These are phyloP conservation scores for Gouania willdenowi DNA, from an alignment of 2,797 vertebrate species.

Conservation along the genomic window DNA sequence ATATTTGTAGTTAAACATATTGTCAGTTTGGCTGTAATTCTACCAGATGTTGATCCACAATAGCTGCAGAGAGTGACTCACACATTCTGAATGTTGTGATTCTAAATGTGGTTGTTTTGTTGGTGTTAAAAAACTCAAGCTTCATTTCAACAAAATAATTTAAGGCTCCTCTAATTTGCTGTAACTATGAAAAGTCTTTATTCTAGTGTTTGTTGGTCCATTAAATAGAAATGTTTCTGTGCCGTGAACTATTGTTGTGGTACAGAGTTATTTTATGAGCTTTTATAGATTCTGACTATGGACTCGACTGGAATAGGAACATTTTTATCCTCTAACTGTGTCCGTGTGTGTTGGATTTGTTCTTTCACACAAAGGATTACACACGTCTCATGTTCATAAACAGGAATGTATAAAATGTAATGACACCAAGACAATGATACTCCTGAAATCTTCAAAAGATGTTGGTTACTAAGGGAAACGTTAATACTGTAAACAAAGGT, in stretches of 20 bases:
- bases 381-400: slow-evolving; percentile 32
- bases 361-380: slow-evolving; percentile 28
- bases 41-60: slow-evolving; percentile 1
- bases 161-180: too few relatives aligned
- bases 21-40: too few relatives aligned
- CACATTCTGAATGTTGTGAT: slow-evolving; percentile 1
- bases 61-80: slow-evolving; percentile 20
- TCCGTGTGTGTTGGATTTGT: slow-evolving; percentile 16
- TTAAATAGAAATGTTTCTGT: too few relatives aligned
- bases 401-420: not conserved
- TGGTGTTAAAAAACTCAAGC: slow-evolving; percentile 10
- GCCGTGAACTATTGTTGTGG: slow-evolving; percentile 23
- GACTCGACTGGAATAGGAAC: slow-evolving; percentile 9
- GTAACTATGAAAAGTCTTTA: too few relatives aligned
- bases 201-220: slow-evolving; percentile 15
- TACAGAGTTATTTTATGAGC: slow-evolving; percentile 37
- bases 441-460: not conserved
- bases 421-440: too few relatives aligned
- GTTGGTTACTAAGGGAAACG: too few relatives aligned
- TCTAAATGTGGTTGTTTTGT: slow-evolving; percentile 18
- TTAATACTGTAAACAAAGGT: too few relatives aligned
- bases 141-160: too few relatives aligned
- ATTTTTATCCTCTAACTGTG: slow-evolving; percentile 26
- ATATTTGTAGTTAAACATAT: too few relatives aligned
- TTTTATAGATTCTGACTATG: slow-evolving; percentile 33